A percentile compares a stretch with the other conserved stretches of the same genome.
Evolutionary conservation across 2,113 vertebrate genomes (phyloP).

Genomic region (Tenrec ecaudatus): DNA sequence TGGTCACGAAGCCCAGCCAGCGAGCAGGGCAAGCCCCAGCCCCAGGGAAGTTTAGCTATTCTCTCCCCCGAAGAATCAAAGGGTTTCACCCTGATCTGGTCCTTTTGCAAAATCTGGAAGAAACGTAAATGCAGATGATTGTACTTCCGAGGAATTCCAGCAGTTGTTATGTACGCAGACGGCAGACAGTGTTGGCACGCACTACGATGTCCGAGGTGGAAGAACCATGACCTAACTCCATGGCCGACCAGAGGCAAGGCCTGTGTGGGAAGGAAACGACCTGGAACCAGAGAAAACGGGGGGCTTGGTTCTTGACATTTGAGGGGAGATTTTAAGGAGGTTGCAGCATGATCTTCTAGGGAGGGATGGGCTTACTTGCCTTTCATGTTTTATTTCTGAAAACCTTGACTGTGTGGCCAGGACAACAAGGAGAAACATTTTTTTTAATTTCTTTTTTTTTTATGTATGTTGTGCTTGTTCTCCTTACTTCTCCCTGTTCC

Average conservation of each 20-base stretch:
- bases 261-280: background rate
- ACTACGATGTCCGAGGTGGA: background rate
- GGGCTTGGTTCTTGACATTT: conserved; percentile 28
- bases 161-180: background rate
- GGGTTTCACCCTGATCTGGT: background rate
- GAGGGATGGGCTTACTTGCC: conserved; percentile 52
- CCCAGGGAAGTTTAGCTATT: background rate
- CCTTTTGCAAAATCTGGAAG: background rate
- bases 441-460: no score
- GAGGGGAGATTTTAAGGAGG: conserved; percentile 46
- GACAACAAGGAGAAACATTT: background rate
- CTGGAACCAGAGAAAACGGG: no score
- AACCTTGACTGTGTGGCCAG: background rate
- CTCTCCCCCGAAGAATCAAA: background rate
- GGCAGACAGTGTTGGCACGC: background rate
- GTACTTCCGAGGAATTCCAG: background rate
- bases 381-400: conserved; percentile 15
- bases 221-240: background rate
- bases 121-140: conserved; percentile 26
- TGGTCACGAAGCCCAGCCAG: background rate
- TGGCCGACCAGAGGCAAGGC: background rate
- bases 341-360: conserved; percentile 12
- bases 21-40: background rate
- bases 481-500: conserved; percentile 23
- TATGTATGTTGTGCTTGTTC: background rate